Evolutionary conservation across 2,888 invertebrate species (phyloP), one percentile per base, ranked within the genome.

Genomic region (Parnassius apollo): DNA sequence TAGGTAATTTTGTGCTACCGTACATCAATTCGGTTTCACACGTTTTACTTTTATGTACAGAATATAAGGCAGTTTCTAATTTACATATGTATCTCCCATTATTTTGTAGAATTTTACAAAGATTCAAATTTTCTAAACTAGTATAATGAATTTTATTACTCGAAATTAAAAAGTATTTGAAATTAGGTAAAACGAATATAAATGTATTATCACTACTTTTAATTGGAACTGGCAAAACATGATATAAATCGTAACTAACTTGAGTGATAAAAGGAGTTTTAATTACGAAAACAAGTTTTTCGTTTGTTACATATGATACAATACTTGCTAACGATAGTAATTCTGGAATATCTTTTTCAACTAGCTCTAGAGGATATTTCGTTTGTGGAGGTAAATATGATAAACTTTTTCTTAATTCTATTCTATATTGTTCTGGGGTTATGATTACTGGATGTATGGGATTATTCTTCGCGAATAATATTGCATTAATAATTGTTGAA

Each of bases 1-100:
- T 45, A 50, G 69, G 68, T 46, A 68, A 55, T 62, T 57, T 66
- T 12, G 49, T 58, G 12, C 63, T 62, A 53, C 57, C 49, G 48
- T 68, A 65, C 63, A 68, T 66, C 22, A 71, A 13, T 66, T 69
- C 65, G 9, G 66, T 69, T 67, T 71, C 68, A 61, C 67, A 71
- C 10, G 64, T 69, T 60, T 64, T 65, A 44, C 65, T 69, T 10
- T 56, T 64, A 61, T 68, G 65, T 11, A 67, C 60, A 44, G 67
- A 69, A 65, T 68, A 68, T 18, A 70, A 57, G 10, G 67, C 51
- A 56, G 59, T 53, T 56, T 69, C 57, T 61, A 65, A 46, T 49
- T 68, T 66, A 64, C 67, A 67, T 57, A 66, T 66, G 55, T 65
- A n/a, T 59, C 48, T 59, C n/a, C 1, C 22, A 55, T 56, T 50